These are phyloP conservation scores for Diprion similis DNA, from an alignment of 1,140 invertebrate species.

Conservation along the genomic window DNA sequence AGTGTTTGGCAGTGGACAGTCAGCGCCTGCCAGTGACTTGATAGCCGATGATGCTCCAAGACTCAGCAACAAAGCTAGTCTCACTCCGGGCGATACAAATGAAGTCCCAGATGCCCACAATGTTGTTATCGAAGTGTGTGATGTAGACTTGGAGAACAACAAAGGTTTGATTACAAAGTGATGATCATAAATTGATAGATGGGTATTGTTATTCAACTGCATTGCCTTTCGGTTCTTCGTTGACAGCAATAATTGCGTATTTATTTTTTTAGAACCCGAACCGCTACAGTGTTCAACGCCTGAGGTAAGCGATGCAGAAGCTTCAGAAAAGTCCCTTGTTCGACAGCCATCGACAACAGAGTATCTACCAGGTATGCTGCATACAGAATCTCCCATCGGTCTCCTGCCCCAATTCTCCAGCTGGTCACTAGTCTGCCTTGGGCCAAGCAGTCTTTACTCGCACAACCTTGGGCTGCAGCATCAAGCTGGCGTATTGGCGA, in stretches of 20 bases:
- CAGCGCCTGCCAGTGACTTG: slow-evolving; percentile 47
- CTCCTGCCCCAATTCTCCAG: slow-evolving; percentile 90
- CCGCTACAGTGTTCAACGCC: not conserved
- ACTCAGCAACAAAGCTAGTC: slow-evolving; percentile 48
- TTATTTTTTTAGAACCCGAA: not conserved
- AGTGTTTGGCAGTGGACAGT: slow-evolving; percentile 53
- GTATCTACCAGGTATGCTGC: slow-evolving; percentile 90
- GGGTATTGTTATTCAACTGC: not conserved
- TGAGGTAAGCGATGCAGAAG: not conserved
- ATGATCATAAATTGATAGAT: slow-evolving; percentile 7
- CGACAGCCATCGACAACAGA: slow-evolving; percentile 86
- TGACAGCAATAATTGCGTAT: not conserved
- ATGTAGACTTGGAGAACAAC: slow-evolving; percentile 49
- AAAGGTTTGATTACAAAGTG: slow-evolving; percentile 45
- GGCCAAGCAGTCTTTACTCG: slow-evolving; percentile 89
- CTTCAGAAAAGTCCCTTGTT: slow-evolving; percentile 67
- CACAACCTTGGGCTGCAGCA: slow-evolving; percentile 85
- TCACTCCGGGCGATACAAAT: slow-evolving; percentile 42
- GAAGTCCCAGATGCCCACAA: slow-evolving; percentile 48
- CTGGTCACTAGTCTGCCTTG: slow-evolving; percentile 91
- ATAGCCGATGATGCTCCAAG: slow-evolving; percentile 45
- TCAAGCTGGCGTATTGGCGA: slow-evolving; percentile 86
- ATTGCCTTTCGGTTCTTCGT: too few relatives aligned
- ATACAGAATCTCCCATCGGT: slow-evolving; percentile 76
- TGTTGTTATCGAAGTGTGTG: slow-evolving; percentile 60